phyloP scores from a whole-genome alignment of 2,888 invertebrate species.

The Drosophila phalerata region DNA sequence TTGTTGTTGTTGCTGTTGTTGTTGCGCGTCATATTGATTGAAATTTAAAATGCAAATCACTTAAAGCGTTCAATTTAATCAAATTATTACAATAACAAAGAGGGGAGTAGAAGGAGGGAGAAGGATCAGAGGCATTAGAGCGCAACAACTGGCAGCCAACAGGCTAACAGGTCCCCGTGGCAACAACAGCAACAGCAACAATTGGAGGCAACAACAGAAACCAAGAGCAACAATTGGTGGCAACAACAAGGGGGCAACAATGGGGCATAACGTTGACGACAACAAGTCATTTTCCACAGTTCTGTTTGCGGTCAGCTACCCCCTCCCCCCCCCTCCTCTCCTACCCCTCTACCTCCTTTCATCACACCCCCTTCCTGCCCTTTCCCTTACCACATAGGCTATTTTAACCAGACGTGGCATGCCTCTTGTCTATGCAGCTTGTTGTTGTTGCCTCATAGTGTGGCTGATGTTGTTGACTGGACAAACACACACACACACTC shows the following conservation, averaged over 20 bases:
- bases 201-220: slow-evolving; percentile 20
- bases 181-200: neutral
- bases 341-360: too few relatives aligned
- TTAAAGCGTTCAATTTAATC: slow-evolving; percentile 82
- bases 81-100: slow-evolving; percentile 69
- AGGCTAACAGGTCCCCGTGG: slow-evolving; percentile 6
- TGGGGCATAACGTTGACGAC: slow-evolving; percentile 53
- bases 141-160: slow-evolving; percentile 20
- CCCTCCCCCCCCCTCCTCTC: neutral
- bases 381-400: neutral
- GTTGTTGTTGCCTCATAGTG: slow-evolving; percentile 25
- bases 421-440: slow-evolving; percentile 45
- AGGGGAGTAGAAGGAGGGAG: neutral
- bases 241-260: slow-evolving; percentile 30
- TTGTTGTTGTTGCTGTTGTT: slow-evolving; percentile 32
- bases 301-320: slow-evolving; percentile 65
- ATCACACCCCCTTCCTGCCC: too few relatives aligned
- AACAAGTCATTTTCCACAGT: slow-evolving; percentile 73
- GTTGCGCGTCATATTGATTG: slow-evolving; percentile 75
- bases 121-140: neutral
- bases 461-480: slow-evolving; percentile 40
- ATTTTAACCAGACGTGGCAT: slow-evolving; percentile 14
- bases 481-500: slow-evolving; percentile 21
- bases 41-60: slow-evolving; percentile 82
- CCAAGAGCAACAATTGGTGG: slow-evolving; percentile 1